Base-by-base conservation (phyloP, 1,140 invertebrate species). In the Bombus picipes region DNA sequence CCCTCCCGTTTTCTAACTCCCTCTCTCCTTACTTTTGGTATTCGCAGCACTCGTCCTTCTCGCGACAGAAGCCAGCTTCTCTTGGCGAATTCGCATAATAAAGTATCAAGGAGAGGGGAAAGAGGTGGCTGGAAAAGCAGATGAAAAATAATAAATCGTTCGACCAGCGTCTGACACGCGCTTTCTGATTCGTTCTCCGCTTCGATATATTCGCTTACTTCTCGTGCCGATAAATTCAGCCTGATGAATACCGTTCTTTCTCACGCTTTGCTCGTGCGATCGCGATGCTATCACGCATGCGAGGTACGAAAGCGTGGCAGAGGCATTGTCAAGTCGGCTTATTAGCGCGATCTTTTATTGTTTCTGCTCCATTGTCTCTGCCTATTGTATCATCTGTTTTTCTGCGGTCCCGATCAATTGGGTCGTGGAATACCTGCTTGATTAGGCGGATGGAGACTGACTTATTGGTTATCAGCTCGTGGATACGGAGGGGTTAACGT, bases 61-160 rank as follows among this genome's bases (percentile, higher is more conserved):
- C 39, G 8, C 72, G 65, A 66, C 0, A n/a, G 28, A 41, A 81
- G 28, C 37, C 22, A 13, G 25, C 6, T 2, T 32, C 59, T 66
- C 25, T 32, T 68, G 57, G 25, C n/a, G 28, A 8, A 43, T 13
- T 41, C 37, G 15, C 39, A 41, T 65, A 81, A 86, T 89, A 91
- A 85, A 91, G 66, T 85, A 86, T 70, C 41, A 32, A n/a, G 32
- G 32, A 9, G 15, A 66, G 12, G 39, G 32, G n/a, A 68, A 74
- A 25, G 25, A 68, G 37, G 8, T 43, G 74, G 32, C 28, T 34
- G 18, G 62, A 34, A 41, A 85, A 32, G 53, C 71, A 59, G 82
- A 87, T 89, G 85, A 89, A 91, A 90, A 89, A 90, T 92, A 87
- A 77, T 86, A 90, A 89, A 90, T 91, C 43, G 68, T 39, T 32